A percentile compares a stretch with the other conserved stretches of the same genome.
Evolutionary conservation across 2,113 vertebrate species (phyloP).

Genomic region (Cyrtonyx montezumae): DNA sequence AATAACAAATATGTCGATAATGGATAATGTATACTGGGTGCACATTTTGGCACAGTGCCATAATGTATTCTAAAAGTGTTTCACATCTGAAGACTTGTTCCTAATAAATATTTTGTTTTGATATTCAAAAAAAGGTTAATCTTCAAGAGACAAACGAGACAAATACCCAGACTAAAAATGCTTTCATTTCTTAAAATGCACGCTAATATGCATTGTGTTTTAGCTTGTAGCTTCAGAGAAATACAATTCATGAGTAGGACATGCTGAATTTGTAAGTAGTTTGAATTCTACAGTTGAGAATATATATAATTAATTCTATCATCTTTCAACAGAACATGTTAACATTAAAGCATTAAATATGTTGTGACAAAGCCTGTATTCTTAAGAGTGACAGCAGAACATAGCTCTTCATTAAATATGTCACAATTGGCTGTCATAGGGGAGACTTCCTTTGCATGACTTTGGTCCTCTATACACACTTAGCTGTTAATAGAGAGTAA

Average conservation of each 20-base stretch:
- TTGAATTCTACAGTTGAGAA: neutral
- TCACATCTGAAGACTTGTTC: neutral
- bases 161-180: neutral
- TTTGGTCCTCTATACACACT: neutral
- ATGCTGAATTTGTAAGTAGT: neutral
- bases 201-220: neutral
- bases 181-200: neutral
- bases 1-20: neutral
- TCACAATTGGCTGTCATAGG: neutral
- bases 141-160: neutral
- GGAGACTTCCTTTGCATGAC: neutral
- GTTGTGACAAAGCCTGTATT: neutral
- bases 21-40: neutral
- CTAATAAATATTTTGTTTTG: neutral
- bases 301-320: neutral
- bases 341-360: neutral
- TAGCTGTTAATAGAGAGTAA: neutral
- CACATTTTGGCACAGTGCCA: neutral
- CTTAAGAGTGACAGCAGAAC: neutral
- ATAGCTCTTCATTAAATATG: neutral
- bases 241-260: neutral
- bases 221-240: neutral
- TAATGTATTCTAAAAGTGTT: neutral
- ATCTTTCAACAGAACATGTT: neutral
- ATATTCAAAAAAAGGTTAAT: neutral